Conservation (phyloP, 2,113 vertebrate species). For the Ascaphus truei region DNA sequence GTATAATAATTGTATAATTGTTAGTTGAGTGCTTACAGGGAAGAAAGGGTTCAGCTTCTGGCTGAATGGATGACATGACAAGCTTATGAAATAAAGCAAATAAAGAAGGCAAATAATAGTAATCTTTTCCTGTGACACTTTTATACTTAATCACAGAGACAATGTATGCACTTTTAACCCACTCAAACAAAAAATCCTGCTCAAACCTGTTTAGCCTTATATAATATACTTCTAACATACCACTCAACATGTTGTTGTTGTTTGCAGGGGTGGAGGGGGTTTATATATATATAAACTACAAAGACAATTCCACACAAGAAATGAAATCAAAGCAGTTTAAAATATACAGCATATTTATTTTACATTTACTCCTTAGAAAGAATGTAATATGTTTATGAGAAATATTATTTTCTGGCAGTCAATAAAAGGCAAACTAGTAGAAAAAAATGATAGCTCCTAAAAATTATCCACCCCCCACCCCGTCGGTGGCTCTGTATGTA, state of each 20-base stretch:
- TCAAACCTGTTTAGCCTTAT: conserved; percentile 11
- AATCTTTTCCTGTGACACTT: conserved; percentile 35
- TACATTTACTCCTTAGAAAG: too few species aligned
- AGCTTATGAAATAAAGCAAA: conserved; percentile 22
- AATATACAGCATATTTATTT: too few species aligned
- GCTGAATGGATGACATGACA: conserved; percentile 12
- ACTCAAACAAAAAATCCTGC: conserved; percentile 22
- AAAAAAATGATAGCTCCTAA: too few species aligned
- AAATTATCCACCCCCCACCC: too few species aligned
- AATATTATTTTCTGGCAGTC: too few species aligned
- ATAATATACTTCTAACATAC: neutral
- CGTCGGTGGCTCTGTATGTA: too few species aligned
- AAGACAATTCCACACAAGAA: neutral
- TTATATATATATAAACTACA: neutral
- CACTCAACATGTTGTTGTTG: conserved; percentile 11
- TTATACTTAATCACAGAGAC: conserved; percentile 25
- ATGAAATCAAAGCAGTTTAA: neutral
- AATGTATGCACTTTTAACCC: conserved; percentile 35
- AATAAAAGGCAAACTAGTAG: too few species aligned
- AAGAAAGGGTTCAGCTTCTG: conserved; percentile 29
- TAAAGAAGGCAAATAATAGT: conserved; percentile 23
- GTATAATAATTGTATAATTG: conserved; percentile 24
- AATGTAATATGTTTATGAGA: too few species aligned
- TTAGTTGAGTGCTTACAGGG: neutral
- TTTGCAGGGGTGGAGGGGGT: conserved; percentile 3